Evolutionary conservation across 2,888 invertebrate genomes (phyloP).

Genomic region (Phengaris alcon): DNA sequence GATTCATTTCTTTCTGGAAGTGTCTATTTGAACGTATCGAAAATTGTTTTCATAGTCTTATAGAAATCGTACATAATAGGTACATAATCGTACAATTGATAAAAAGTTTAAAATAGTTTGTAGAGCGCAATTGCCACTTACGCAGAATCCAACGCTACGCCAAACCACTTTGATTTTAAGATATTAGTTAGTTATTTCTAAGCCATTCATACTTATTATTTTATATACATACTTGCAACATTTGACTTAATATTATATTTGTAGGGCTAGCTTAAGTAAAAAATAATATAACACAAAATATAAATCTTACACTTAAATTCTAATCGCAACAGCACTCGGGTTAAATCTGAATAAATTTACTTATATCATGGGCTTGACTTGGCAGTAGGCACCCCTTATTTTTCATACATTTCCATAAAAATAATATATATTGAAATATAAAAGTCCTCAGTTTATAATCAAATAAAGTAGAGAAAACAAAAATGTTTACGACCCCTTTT

Average conservation of each 20-base stretch:
- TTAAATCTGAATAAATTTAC: background rate
- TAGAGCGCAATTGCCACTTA: background rate
- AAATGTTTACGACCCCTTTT: slow-evolving; percentile 3
- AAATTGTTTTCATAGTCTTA: slow-evolving; percentile 9
- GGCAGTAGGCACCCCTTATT: background rate
- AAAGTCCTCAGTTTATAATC: slow-evolving; percentile 2
- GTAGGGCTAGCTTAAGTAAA: no score
- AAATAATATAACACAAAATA: no score
- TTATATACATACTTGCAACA: no score
- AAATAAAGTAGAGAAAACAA: background rate
- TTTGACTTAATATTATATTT: no score
- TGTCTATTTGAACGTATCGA: slow-evolving; percentile 8
- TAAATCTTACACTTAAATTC: background rate
- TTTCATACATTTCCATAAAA: background rate
- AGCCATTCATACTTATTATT: no score
- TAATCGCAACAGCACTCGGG: background rate
- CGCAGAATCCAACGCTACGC: no score
- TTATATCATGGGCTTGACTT: background rate
- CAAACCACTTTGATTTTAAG: no score
- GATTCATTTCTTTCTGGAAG: slow-evolving; percentile 25
- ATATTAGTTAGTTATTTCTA: no score
- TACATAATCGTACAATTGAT: background rate
- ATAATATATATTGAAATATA: background rate
- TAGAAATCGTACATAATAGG: background rate
- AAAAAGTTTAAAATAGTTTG: background rate